Conservation (phyloP, 2,888 invertebrate species). For the Cephus pygmeus region DNA sequence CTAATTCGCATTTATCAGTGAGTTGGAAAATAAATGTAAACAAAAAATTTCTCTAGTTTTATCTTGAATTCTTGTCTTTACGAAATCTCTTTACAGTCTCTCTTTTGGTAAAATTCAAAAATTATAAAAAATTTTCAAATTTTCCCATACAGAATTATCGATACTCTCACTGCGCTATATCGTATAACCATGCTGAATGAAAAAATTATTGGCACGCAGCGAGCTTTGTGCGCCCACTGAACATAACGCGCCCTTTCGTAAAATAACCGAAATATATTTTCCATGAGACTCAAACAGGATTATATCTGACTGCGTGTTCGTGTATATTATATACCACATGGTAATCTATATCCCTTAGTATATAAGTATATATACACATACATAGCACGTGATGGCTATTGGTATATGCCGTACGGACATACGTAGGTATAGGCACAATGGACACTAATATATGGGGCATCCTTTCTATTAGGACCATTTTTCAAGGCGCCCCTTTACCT, state of each 20-base stretch:
- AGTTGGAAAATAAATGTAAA: not conserved
- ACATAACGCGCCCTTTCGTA: constrained; percentile 20
- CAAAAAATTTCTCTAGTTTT: not conserved
- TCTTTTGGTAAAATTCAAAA: not conserved
- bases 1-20: not conserved
- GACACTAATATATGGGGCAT: constrained; percentile 46
- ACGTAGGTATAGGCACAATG: constrained; percentile 29
- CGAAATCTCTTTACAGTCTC: no score
- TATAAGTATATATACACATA: constrained; percentile 6
- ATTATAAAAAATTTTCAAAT: not conserved
- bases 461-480: constrained; percentile 32
- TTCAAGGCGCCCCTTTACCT: constrained; percentile 32
- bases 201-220: constrained; percentile 16
- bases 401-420: constrained; percentile 4
- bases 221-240: not conserved
- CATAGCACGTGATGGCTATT: not conserved
- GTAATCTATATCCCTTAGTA: not conserved
- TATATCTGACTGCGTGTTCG: constrained; percentile 10
- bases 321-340: not conserved
- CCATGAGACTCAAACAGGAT: constrained; percentile 23
- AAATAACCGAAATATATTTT: constrained; percentile 41
- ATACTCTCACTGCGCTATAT: not conserved
- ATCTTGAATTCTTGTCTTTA: no score
- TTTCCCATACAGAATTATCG: not conserved
- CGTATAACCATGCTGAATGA: not conserved